Conservation (phyloP, 2,888 invertebrate genomes). For the Hydroisotoma schaefferi region DNA sequence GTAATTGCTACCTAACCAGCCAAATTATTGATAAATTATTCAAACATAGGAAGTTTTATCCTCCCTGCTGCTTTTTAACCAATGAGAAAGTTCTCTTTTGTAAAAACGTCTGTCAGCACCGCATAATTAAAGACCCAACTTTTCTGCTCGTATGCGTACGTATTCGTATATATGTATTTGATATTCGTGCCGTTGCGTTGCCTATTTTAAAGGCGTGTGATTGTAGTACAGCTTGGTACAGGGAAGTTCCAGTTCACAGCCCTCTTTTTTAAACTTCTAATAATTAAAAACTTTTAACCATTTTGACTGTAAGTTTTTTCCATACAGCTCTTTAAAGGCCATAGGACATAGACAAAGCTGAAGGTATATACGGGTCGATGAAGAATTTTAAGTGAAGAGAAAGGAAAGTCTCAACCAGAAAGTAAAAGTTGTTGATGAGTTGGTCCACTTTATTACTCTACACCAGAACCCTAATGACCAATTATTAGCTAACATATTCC, state of each 20-base stretch:
- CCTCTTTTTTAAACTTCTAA: constrained; percentile 13
- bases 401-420: neutral
- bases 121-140: constrained; percentile 15
- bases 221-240: neutral
- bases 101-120: constrained; percentile 3
- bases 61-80: neutral
- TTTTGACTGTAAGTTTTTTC: constrained; percentile 2
- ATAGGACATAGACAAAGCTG: neutral
- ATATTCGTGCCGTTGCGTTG: neutral
- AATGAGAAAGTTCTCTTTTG: neutral
- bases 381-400: neutral
- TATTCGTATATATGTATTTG: neutral
- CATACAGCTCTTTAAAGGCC: neutral
- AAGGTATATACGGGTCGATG: neutral
- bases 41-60: constrained; percentile 10
- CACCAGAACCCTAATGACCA: constrained; percentile 3
- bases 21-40: constrained; percentile 19
- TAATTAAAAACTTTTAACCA: constrained; percentile 13
- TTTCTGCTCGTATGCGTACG: neutral
- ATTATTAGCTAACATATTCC: constrained; percentile 1
- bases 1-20: constrained; percentile 10
- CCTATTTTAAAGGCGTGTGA: too few relatives aligned
- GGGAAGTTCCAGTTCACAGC: constrained; percentile 3
- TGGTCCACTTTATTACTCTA: constrained; percentile 4
- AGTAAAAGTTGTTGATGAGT: constrained; percentile 6